Evolutionary conservation across 2,888 invertebrate genomes (phyloP).

Genomic region (Alloplasta piceator): DNA sequence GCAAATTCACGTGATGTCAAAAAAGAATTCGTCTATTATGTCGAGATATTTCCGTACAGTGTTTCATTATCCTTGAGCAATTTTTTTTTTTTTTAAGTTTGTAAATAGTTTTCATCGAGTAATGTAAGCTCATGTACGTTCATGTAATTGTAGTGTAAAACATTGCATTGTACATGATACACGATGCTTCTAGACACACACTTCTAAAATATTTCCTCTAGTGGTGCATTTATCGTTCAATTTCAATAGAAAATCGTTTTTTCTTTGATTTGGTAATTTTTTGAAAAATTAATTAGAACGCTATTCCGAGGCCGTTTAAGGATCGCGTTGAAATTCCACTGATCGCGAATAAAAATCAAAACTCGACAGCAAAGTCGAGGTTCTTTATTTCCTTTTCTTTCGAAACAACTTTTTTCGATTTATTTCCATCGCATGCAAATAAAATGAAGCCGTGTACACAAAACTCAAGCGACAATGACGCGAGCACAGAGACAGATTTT

Average conservation of each 20-base stretch:
- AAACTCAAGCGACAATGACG: constrained; percentile 58
- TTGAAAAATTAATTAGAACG: constrained; percentile 21
- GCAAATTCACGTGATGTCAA: neutral
- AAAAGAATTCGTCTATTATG: constrained; percentile 15
- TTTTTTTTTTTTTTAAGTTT: constrained; percentile 17
- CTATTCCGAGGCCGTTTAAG: constrained; percentile 4
- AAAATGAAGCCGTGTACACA: constrained; percentile 54
- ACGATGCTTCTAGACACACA: constrained; percentile 63
- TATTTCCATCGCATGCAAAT: constrained; percentile 56
- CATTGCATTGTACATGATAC: constrained; percentile 47
- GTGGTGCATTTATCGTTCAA: constrained; percentile 38
- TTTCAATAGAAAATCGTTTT: neutral
- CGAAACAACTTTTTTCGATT: constrained; percentile 8
- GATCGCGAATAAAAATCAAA: constrained; percentile 21
- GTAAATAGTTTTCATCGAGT: constrained; percentile 2
- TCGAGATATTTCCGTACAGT: constrained; percentile 21
- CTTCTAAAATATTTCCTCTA: constrained; percentile 44
- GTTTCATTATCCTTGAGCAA: constrained; percentile 10
- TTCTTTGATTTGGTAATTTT: neutral
- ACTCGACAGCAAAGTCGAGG: constrained; percentile 18
- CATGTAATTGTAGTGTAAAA: constrained; percentile 52
- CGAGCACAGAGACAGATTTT: constrained; percentile 50
- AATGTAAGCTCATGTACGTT: constrained; percentile 44
- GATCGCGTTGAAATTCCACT: neutral
- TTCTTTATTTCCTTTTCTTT: constrained; percentile 27